A percentile compares a stretch with the other conserved stretches of the same genome.
Evolutionary conservation across 2,113 vertebrate genomes (phyloP).

Genomic region (Bubo scandiacus): DNA sequence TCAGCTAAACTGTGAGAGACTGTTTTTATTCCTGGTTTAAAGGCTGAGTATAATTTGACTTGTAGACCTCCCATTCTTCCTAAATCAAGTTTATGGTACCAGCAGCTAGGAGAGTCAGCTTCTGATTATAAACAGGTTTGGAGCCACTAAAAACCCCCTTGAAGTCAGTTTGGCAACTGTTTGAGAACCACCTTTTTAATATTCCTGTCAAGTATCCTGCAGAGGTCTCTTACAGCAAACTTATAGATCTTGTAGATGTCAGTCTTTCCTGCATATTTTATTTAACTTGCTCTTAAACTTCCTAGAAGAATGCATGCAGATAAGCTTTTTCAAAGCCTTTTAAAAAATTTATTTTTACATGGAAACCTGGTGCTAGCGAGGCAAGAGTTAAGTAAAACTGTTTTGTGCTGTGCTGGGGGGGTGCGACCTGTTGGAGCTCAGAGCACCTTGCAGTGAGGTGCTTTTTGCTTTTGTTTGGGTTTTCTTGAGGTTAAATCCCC

Average conservation of each 20-base stretch:
- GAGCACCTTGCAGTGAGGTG: not conserved
- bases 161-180: constrained; percentile 1
- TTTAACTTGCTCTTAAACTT: not conserved
- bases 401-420: not conserved
- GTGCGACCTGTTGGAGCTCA: not conserved
- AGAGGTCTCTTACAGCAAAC: not conserved
- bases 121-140: not conserved
- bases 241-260: not conserved
- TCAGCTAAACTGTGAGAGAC: not conserved
- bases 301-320: not conserved
- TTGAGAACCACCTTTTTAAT: not conserved
- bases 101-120: not conserved
- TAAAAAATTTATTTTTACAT: not conserved
- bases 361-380: not conserved
- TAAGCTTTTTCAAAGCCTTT: not conserved
- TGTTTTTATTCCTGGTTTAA: not conserved
- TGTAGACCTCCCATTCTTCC: not conserved
- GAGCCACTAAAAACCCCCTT: not conserved
- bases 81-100: not conserved
- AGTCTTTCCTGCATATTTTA: not conserved
- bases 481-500: not conserved
- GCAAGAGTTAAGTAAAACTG: not conserved
- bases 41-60: not conserved
- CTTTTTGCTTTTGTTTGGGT: not conserved
- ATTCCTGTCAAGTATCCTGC: not conserved